These are phyloP conservation scores for Tenrec ecaudatus DNA, from an alignment of 2,113 vertebrate genomes.

Conservation along the genomic window DNA sequence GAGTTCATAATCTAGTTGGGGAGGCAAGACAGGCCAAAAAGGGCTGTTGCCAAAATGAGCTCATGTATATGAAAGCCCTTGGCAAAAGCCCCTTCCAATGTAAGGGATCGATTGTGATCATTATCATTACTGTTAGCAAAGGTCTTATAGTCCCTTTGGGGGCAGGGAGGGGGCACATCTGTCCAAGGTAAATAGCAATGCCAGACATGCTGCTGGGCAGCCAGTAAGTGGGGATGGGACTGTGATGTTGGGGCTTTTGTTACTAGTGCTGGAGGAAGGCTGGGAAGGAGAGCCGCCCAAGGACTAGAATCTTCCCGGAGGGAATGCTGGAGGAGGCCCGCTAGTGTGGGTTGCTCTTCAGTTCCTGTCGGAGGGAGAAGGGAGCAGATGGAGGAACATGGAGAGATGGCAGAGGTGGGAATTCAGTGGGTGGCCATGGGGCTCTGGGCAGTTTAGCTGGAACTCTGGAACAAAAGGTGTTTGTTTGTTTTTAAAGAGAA, in stretches of 20 bases:
- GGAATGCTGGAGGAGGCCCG: background rate
- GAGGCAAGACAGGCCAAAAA: background rate
- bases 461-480: background rate
- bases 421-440: conserved; percentile 51
- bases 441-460: conserved; percentile 57
- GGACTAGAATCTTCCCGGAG: background rate
- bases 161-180: background rate
- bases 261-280: background rate
- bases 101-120: background rate
- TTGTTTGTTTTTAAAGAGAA: background rate
- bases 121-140: background rate
- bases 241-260: fast-evolving
- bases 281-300: background rate
- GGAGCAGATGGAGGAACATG: conserved; percentile 56
- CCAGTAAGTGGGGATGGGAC: background rate
- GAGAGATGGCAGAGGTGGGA: conserved; percentile 64
- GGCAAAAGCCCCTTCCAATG: background rate
- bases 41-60: background rate
- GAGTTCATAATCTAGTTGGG: background rate
- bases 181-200: background rate
- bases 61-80: background rate
- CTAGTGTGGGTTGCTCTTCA: conserved; percentile 28
- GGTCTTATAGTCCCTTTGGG: background rate
- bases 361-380: conserved; percentile 46
- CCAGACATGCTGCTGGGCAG: background rate